Conservation (phyloP, 2,797 vertebrate species). For the Phataginus tricuspis region DNA sequence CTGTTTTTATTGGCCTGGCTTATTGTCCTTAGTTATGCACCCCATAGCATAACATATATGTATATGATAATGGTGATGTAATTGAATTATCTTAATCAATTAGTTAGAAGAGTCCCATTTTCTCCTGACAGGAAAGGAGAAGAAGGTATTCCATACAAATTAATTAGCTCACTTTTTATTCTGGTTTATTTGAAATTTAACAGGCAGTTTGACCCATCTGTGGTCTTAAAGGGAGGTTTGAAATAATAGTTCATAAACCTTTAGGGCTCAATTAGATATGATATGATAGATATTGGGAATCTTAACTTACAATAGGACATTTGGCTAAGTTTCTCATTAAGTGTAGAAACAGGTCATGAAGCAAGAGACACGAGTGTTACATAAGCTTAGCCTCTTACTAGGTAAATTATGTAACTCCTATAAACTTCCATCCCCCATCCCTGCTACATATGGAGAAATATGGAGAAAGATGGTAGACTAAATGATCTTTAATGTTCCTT, state of each 20-base stretch:
- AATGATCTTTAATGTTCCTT: neutral
- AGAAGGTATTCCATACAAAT: neutral
- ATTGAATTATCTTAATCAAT: neutral
- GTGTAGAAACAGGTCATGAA: neutral
- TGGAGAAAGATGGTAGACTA: neutral
- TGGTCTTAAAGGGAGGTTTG: neutral
- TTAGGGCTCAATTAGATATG: neutral
- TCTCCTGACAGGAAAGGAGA: neutral
- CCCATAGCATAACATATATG: neutral
- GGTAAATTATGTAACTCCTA: neutral
- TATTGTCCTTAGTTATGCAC: neutral
- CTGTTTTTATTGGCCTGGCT: neutral
- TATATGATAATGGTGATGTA: neutral
- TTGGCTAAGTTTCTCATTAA: neutral
- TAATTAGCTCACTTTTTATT: neutral
- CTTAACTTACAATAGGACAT: neutral
- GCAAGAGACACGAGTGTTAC: neutral
- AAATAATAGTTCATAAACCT: neutral
- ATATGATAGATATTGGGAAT: neutral
- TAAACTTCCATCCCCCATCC: neutral
- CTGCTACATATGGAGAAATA: neutral
- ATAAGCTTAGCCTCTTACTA: neutral
- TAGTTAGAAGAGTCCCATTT: neutral
- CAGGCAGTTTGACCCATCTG: neutral
- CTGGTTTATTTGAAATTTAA: conserved; percentile 15